Conservation (phyloP, 1,140 invertebrate genomes). For the Pseudobourletiella spinata region DNA sequence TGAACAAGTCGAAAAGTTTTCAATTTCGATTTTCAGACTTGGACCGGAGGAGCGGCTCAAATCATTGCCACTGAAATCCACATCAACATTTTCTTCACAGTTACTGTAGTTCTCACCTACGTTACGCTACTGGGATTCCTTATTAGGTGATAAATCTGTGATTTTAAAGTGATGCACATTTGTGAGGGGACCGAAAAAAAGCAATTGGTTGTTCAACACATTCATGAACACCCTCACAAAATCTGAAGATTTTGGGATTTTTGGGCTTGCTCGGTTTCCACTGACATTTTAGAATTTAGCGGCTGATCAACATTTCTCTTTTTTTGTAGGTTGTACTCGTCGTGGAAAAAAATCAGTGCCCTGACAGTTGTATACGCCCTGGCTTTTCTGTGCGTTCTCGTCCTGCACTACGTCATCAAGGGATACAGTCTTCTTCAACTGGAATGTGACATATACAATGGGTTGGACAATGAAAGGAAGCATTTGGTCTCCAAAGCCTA, state of each 20-base stretch:
- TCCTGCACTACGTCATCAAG: slow-evolving; percentile 1
- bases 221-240: neutral
- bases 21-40: neutral
- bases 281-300: neutral
- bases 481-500: neutral
- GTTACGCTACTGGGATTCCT: neutral
- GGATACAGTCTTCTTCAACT: neutral
- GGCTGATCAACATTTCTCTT: too few species aligned
- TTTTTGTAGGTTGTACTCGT: neutral
- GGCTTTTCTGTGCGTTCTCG: neutral
- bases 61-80: neutral
- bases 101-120: neutral
- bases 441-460: neutral
- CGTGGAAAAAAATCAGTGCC: neutral
- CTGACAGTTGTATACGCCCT: neutral
- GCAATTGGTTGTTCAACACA: neutral
- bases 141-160: neutral
- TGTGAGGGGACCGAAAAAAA: neutral
- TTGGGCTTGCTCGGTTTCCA: neutral
- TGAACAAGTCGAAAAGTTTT: neutral
- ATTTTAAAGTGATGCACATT: neutral
- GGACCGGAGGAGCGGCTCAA: neutral
- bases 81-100: neutral
- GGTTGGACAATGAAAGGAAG: neutral
- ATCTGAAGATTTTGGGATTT: neutral